Base-by-base conservation (phyloP, 1,140 invertebrate species). In the Tetramorium simillimum region DNA sequence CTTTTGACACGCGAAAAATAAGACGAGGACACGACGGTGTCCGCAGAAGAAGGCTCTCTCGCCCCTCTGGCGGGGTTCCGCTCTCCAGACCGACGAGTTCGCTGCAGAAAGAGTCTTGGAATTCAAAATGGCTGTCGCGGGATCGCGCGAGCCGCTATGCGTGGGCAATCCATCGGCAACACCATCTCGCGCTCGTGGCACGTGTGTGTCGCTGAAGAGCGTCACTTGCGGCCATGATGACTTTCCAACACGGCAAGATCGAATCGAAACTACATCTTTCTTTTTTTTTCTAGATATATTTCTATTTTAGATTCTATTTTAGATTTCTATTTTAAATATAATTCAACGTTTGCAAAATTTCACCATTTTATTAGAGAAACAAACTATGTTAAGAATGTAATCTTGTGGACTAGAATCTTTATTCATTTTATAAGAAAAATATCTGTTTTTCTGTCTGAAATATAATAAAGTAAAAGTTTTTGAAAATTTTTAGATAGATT, bases 71-170 rank as follows among this genome's bases (percentile, higher is more conserved):
- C 37, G 18, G 56, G 28, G 43, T 58, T 40, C 46, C 33, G 49
- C 16, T 70, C 60, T 60, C 53, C 65, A 40, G 37, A 51, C 53
- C 78, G 24, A 10, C 67, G 40, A 33, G 76, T 67, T 75, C 62
- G 70, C 46, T 88, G 88, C 88, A 91, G 91, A 90, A 91, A 89
- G 86, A 88, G 81, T 70, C 80, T 77, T 94, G 94, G 95, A 95
- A 95, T 95, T 95, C 94, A 95, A 95, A 95, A 95, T 95, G 95
- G 94, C 94, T 92, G 93, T 87, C 84, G 56, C 89, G 84, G 73
- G 86, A 88, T 90, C 91, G 86, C 62, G 70, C 62, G 70, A 87
- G 75, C 82, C 81, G 77, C 80, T 87, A 88, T 85, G 86, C 89
- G 92, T 91, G 86, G 88, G 89, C 90, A 85, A 87, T 70, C 43